Evolutionary conservation across 2,113 vertebrate genomes (phyloP).

Genomic region (Meriones unguiculatus): DNA sequence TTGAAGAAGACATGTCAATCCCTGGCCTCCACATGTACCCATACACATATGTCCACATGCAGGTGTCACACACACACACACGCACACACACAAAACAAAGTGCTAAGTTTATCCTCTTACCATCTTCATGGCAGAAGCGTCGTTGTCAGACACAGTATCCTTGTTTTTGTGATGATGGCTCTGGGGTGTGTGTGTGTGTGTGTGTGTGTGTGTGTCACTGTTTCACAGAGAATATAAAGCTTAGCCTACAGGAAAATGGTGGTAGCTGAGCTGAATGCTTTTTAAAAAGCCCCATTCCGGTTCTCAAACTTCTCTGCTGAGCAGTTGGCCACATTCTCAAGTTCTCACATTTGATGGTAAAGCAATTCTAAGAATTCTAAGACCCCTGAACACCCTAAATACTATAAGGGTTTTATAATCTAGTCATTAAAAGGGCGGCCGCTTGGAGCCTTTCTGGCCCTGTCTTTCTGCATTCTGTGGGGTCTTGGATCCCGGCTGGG

Average conservation of each 20-base stretch:
- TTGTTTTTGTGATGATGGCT: background rate
- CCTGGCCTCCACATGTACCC: background rate
- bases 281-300: background rate
- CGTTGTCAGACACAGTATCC: background rate
- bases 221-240: background rate
- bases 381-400: background rate
- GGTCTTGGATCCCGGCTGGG: no score
- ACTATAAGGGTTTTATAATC: background rate
- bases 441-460: background rate
- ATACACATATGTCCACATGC: background rate
- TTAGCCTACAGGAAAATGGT: background rate
- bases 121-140: background rate
- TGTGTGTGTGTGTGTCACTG: background rate
- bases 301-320: background rate
- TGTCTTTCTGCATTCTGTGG: no score
- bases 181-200: background rate
- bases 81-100: background rate
- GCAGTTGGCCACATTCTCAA: background rate
- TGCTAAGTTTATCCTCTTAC: background rate
- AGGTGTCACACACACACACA: background rate
- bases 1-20: background rate
- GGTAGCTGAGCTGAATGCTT: background rate
- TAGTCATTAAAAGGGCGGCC: background rate
- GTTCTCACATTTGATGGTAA: background rate
- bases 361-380: conserved; percentile 4